These are phyloP conservation scores for Dryobota labecula DNA, from an alignment of 2,888 invertebrate genomes.

Conservation along the genomic window DNA sequence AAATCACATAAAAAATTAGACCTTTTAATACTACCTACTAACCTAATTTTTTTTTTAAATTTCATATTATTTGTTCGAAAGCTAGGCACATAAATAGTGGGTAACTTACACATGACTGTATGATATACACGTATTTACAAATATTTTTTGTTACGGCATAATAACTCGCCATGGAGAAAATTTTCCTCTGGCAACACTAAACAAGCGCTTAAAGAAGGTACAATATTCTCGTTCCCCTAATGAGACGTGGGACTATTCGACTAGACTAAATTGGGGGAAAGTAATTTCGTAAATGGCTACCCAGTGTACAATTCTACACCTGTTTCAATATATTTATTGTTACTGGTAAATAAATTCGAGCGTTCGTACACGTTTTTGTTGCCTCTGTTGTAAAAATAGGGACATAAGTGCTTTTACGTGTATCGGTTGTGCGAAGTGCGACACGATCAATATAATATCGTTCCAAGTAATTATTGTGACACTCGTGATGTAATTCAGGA, in stretches of 20 bases:
- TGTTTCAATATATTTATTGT: conserved; percentile 65
- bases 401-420: conserved; percentile 38
- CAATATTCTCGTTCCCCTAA: conserved; percentile 65
- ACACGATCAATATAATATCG: conserved; percentile 21
- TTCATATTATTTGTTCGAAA: neutral
- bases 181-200: conserved; percentile 28
- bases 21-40: neutral
- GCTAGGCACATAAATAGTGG: neutral
- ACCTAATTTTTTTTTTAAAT: neutral
- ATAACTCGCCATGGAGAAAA: conserved; percentile 5
- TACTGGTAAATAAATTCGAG: conserved; percentile 48
- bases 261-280: conserved; percentile 69
- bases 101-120: no score
- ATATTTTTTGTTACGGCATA: conserved; percentile 6
- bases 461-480: conserved; percentile 6
- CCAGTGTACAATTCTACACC: conserved; percentile 71
- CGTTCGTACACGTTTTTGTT: conserved; percentile 32
- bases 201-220: conserved; percentile 43
- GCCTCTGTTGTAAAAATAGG: conserved; percentile 30
- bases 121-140: neutral
- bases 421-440: neutral
- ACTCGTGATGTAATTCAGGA: neutral
- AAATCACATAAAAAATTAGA: no score
- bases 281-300: conserved; percentile 73
- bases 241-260: conserved; percentile 66